phyloP scores from a whole-genome alignment of 1,140 invertebrate species.

The Euschistus heros region DNA sequence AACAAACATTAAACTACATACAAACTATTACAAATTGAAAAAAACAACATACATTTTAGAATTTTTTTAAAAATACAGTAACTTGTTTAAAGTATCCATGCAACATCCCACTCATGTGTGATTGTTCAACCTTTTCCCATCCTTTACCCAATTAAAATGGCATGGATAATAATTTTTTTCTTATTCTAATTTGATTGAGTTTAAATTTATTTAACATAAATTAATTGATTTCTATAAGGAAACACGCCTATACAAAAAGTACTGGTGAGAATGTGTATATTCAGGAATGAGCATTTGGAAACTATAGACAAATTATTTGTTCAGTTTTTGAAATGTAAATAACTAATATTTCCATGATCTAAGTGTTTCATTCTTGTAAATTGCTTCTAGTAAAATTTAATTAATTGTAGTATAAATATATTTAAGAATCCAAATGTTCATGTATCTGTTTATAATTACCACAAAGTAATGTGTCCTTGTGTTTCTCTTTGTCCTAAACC shows the following conservation, averaged over 20 bases:
- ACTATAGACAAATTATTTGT: not conserved
- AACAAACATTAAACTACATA: not conserved
- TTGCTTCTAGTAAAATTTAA: not conserved
- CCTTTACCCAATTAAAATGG: slow-evolving; percentile 25
- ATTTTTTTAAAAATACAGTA: not conserved
- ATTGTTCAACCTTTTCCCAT: slow-evolving; percentile 27
- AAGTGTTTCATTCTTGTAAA: too few species aligned
- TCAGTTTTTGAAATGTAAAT: not conserved
- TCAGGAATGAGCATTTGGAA: slow-evolving; percentile 25
- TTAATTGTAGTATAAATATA: slow-evolving; percentile 12
- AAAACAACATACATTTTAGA: not conserved
- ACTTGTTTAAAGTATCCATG: slow-evolving; percentile 26
- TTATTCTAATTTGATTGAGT: slow-evolving; percentile 21
- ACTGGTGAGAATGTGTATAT: slow-evolving; percentile 24
- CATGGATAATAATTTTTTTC: slow-evolving; percentile 28
- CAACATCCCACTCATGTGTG: slow-evolving; percentile 28
- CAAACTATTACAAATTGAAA: not conserved
- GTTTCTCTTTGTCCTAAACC: slow-evolving; percentile 34
- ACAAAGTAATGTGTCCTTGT: slow-evolving; percentile 31
- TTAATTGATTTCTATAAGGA: slow-evolving; percentile 22
- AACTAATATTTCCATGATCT: too few species aligned
- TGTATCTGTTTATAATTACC: slow-evolving; percentile 27
- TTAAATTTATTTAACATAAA: slow-evolving; percentile 6
- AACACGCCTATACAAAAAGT: slow-evolving; percentile 12
- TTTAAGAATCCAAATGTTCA: slow-evolving; percentile 25